Conservation (phyloP, 2,888 invertebrate genomes). For the Cheilosia scutellata region DNA sequence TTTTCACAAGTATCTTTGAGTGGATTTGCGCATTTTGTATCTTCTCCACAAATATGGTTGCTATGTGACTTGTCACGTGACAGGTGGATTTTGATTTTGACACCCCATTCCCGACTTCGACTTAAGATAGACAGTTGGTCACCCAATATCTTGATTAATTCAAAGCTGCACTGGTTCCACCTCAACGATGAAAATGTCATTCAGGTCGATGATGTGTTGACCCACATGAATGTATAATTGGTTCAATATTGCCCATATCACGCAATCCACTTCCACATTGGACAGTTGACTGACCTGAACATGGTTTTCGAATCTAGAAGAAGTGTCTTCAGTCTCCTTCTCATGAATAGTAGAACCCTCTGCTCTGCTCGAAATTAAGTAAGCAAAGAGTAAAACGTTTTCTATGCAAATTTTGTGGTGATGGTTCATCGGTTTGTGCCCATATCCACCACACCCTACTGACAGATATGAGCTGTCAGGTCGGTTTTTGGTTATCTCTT, state of each 20-base stretch:
- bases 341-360: conserved; percentile 29
- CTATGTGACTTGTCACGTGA: too few species aligned
- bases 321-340: background rate
- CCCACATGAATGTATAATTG: conserved; percentile 5
- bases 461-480: conserved; percentile 12
- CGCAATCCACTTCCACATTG: background rate
- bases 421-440: conserved; percentile 11
- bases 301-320: background rate
- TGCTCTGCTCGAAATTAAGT: background rate
- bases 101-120: too few species aligned
- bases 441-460: conserved; percentile 17
- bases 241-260: background rate
- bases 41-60: too few species aligned
- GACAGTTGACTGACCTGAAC: conserved; percentile 11
- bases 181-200: too few species aligned
- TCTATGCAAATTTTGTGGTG: conserved; percentile 36
- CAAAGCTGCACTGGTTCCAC: too few species aligned
- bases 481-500: conserved; percentile 6
- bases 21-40: too few species aligned
- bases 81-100: too few species aligned
- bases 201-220: too few species aligned
- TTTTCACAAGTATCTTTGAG: too few species aligned
- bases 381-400: conserved; percentile 20
- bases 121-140: too few species aligned
- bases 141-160: too few species aligned